Base-by-base conservation (phyloP, 2,888 invertebrate genomes). In the Xestobium rufovillosum region DNA sequence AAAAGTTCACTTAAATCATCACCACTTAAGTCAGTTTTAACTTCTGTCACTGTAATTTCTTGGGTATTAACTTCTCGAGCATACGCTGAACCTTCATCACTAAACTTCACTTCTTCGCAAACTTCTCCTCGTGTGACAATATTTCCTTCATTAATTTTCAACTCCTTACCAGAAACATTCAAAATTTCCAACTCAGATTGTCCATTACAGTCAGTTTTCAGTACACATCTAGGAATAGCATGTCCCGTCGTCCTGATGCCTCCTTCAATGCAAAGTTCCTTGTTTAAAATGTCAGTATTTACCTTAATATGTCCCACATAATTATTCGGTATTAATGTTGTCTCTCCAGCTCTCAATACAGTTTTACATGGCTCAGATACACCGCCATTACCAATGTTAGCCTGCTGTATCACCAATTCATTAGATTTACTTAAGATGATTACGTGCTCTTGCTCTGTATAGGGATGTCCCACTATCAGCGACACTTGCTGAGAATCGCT, bases 181-280 rank as follows among this genome's bases (percentile, higher is more conserved):
- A n/a, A n/a, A n/a, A n/a, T n/a, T n/a, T n/a, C n/a, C n/a, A n/a
- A n/a, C n/a, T n/a, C n/a, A n/a, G n/a, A n/a, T n/a, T n/a, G n/a
- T n/a, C 43, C 41, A 12, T 36, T 37, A 3, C n/a, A n/a, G 13
- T 27, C 32, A 4, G 38, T 38, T 3, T 14, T 32, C 2, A 26
- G 4, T 3, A 32, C n/a, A 16, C 27, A 27, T 9, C 32, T 9
- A 3, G 33, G 38, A n/a, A 32, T 9, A 11, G 25, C 3, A 8
- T 10, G 27, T 9, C 27, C 38, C 3, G 13, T 6, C 10, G 29
- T 15, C 6, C 30, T 3, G 9, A 36, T 3, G 8, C 19, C 23
- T 14, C 30, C 23, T 14, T 36, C 36, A 3, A 36, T 27, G n/a
- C 37, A 37, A n/a, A n/a, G n/a, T n/a, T n/a, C n/a, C n/a, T n/a